Base-by-base conservation (phyloP, 2,888 invertebrate genomes). In the Andrena hattorfiana region DNA sequence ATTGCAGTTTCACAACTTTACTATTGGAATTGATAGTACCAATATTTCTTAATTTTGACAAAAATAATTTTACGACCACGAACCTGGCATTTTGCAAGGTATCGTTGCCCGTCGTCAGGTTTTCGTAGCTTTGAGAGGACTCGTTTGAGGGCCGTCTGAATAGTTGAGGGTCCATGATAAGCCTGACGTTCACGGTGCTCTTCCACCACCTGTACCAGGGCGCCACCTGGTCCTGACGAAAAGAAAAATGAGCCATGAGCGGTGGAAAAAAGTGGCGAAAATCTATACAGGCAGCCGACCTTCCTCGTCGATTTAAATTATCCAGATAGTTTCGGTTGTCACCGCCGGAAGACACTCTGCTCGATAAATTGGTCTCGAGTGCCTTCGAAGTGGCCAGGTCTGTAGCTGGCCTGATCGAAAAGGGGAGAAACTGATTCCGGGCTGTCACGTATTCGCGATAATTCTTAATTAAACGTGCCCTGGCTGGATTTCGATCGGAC, bases 191-290 rank as follows among this genome's bases (percentile, higher is more conserved):
- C 26, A 96, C 96, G 51, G 96, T 96, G 69, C 95, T 95, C 49
- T 95, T 95, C 94, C 96, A 95, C 96, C 96, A 97, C 60, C 95
- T 94, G 91, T 96, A 96, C 97, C 97, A 97, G 89, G 96, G 96
- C 20, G 95, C 94, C 88, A 96, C 95, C 88, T 97, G 96, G 89
- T 96, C 96, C 92, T 93, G 89, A 67, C 87, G 88, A 83, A 81
- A 51, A 68, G 77, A 87, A 84, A 85, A 85, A 83, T 76, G 77
- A 81, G 28, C 28, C 42, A 4, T 48, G 23, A 28, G 7, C n/a
- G 23, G 26, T 28, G 54, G 51, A 64, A 30, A 20, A 66, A 42
- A 56, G 20, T 2, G 49, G 51, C 5, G 23, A 23, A 56, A 67
- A 67, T 42, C 51, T 68, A 54, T 67, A 63, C 66, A 16, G 13